Conservation (phyloP, 2,113 vertebrate species). For the Heterochromis multidens region DNA sequence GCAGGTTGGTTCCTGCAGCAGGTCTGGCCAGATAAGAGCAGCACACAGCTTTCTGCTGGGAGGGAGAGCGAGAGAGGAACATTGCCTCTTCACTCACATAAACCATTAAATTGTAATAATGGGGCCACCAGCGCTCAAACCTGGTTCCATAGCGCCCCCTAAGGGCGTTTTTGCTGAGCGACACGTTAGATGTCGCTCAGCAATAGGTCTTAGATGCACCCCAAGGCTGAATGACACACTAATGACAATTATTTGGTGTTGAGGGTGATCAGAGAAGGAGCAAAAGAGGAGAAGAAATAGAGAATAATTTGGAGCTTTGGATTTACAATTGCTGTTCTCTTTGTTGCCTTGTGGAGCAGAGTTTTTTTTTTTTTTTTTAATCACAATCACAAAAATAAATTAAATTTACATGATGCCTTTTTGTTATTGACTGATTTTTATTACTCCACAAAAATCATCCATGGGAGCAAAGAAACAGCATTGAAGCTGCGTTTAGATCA, state of each 20-base stretch:
- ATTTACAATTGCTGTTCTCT: not conserved
- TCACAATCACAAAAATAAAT: not conserved
- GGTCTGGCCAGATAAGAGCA: slow-evolving; percentile 77
- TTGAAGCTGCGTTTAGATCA: not conserved
- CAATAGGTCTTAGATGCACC: not conserved
- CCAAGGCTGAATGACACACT: not conserved
- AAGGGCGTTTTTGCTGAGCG: slow-evolving; percentile 23
- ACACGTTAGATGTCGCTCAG: not conserved
- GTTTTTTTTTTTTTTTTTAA: no score
- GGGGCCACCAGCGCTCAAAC: slow-evolving; percentile 60
- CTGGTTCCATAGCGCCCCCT: slow-evolving; percentile 72
- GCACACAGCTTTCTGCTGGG: slow-evolving; percentile 61
- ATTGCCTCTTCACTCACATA: slow-evolving; percentile 62
- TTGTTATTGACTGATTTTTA: not conserved
- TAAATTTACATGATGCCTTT: not conserved
- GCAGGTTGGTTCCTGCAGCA: slow-evolving; percentile 77
- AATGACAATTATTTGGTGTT: not conserved
- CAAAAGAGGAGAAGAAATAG: not conserved
- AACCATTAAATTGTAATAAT: slow-evolving; percentile 70
- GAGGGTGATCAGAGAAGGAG: not conserved
- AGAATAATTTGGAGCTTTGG: not conserved
- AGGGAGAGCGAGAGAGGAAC: slow-evolving; percentile 51
- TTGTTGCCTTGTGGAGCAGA: not conserved
- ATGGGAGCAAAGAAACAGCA: not conserved
- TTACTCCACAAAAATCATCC: not conserved